phyloP scores from a whole-genome alignment of 1,140 invertebrate species.

The Aradophagus sp. region DNA sequence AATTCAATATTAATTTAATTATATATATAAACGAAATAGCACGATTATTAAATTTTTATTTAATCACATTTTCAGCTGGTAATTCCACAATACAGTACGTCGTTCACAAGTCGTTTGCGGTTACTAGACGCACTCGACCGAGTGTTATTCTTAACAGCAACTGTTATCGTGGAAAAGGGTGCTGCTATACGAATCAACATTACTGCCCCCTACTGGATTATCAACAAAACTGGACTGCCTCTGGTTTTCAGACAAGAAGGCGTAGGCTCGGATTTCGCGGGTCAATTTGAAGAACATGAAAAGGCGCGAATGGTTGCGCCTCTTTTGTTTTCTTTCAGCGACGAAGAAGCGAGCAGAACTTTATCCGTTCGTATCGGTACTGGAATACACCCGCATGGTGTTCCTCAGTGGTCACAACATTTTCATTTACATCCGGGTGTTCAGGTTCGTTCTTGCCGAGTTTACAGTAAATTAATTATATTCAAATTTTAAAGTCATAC shows the following conservation, averaged over 20 bases:
- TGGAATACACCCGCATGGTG: conserved; percentile 78
- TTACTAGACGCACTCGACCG: conserved; percentile 83
- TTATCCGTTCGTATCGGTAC: conserved; percentile 82
- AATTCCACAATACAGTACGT: conserved; percentile 70
- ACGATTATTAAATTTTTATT: conserved; percentile 40
- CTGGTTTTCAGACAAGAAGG: conserved; percentile 96
- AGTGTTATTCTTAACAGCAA: conserved; percentile 83
- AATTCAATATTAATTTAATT: too few species aligned
- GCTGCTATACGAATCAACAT: conserved; percentile 82
- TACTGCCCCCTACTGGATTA: conserved; percentile 93
- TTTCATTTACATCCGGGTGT: conserved; percentile 88
- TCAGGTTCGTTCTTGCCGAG: conserved; percentile 71
- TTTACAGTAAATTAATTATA: conserved; percentile 5
- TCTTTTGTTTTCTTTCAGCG: conserved; percentile 94
- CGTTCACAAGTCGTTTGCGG: conserved; percentile 76
- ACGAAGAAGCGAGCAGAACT: conserved; percentile 84
- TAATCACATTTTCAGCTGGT: conserved; percentile 67
- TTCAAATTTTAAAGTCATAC: neutral
- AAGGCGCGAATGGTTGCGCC: conserved; percentile 92
- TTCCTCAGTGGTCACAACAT: conserved; percentile 86
- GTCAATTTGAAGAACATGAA: conserved; percentile 97
- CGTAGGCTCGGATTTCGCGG: conserved; percentile 85
- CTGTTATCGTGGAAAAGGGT: conserved; percentile 75
- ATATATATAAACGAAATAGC: too few species aligned
- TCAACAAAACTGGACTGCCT: conserved; percentile 96